A percentile compares a stretch with the other conserved stretches of the same genome.
phyloP scores from a whole-genome alignment of 1,140 invertebrate genomes.

The Drosophila pseudoananassae region DNA sequence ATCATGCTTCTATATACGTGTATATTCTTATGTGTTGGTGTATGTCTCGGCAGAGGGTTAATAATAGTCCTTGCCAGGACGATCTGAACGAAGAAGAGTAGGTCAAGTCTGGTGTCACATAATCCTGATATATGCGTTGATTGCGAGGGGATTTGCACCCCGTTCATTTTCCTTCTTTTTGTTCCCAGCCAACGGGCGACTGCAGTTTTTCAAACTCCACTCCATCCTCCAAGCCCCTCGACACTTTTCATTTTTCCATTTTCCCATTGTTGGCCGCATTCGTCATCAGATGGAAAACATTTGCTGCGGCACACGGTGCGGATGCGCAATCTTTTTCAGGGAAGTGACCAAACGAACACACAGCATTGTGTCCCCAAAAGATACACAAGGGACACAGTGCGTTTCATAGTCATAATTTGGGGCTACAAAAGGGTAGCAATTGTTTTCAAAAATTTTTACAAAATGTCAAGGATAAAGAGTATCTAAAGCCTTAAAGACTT shows the following conservation, averaged over 20 bases:
- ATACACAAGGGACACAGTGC: constrained; percentile 13
- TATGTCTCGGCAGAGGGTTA: constrained; percentile 6
- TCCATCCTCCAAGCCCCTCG: background rate
- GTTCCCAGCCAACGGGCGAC: background rate
- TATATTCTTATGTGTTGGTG: background rate
- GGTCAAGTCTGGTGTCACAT: constrained; percentile 27
- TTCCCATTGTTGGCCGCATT: constrained; percentile 13
- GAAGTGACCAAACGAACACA: constrained; percentile 33
- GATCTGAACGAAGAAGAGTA: background rate
- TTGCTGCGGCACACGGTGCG: constrained; percentile 21
- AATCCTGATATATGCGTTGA: constrained; percentile 31
- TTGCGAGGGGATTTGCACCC: background rate
- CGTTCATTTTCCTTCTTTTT: too few relatives aligned
- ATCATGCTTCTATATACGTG: constrained; percentile 8
- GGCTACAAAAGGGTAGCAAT: background rate
- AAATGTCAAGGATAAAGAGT: too few relatives aligned
- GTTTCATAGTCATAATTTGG: background rate
- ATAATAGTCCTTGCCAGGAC: constrained; percentile 8
- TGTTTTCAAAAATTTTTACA: too few relatives aligned
- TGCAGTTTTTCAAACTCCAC: constrained; percentile 16
- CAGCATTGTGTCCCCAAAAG: constrained; percentile 23
- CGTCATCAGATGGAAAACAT: constrained; percentile 14
- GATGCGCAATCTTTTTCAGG: constrained; percentile 50
- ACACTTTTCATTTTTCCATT: background rate
- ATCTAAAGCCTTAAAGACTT: too few relatives aligned